Evolutionary conservation across 1,140 invertebrate genomes (phyloP), one percentile per base, ranked within the genome.

Genomic region (Drosophila varians): DNA sequence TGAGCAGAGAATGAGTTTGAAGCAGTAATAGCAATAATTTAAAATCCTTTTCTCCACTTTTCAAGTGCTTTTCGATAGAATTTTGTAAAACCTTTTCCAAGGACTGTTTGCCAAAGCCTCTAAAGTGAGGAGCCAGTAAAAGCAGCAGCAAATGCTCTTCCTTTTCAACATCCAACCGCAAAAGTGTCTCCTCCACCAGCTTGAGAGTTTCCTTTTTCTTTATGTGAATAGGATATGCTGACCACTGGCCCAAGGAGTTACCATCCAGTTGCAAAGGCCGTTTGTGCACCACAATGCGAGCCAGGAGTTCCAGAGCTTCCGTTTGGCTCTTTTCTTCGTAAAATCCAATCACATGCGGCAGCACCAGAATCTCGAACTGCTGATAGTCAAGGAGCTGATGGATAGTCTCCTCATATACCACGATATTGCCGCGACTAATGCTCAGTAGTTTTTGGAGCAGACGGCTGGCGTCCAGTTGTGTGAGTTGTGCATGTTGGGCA

Each of bases 341-440:
- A 77, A 93, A 94, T 8, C 93, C 92, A 9, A 96, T 75, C 28
- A 96, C 93, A 31, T 93, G 92, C 0, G 96, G 95, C 49, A 97
- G 89, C 52, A 97, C 93, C 45, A 96, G 91, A 45, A 94, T 92
- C 89, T 96, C 95, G 90, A 97, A 96, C 42, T 94, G 93, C 4
- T 94, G 92, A 88, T 94, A 95, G 43, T 92, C 86, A 23, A 94
- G 92, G 1, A 95, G 91, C 89, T 94, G 93, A 74, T 94, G 92
- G 1, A 96, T 93, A 76, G 95, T 94, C 38, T 92, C 91, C 9
- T 94, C 91, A 6, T 95, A 92, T 8, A 95, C 92, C 18, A 92
- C 84, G 60, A 91, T 91, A 26, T 34, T 1, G 0, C 12, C 9
- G 0, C 75, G 93, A 91, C 52, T 91, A 0, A 94, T 84, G 7